phyloP scores from a whole-genome alignment of 2,888 invertebrate species.

The Drosophila anceps region DNA sequence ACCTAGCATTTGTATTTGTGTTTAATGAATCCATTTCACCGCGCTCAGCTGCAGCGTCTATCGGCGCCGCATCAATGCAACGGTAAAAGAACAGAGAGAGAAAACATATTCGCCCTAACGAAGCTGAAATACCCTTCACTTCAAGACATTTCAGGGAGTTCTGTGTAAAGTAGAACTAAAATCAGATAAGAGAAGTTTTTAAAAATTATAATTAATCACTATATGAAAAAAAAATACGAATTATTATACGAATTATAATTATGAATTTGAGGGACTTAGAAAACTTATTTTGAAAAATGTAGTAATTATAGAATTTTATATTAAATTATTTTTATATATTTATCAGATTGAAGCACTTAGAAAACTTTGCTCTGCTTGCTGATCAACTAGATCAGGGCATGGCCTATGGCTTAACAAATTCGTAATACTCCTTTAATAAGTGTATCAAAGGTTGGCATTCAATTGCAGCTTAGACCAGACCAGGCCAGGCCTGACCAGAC shows the following conservation, averaged over 20 bases:
- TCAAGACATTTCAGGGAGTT: background rate
- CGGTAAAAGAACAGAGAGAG: slow-evolving; percentile 34
- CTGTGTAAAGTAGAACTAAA: background rate
- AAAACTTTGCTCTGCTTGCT: too few relatives aligned
- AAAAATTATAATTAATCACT: background rate
- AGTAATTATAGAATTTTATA: too few relatives aligned
- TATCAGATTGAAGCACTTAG: background rate
- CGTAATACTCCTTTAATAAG: background rate
- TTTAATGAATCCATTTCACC: slow-evolving; percentile 72
- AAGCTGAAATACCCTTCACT: background rate
- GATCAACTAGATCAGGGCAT: background rate
- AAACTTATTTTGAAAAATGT: too few relatives aligned
- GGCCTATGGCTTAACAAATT: background rate
- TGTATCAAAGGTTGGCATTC: slow-evolving; percentile 8
- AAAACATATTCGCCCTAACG: background rate
- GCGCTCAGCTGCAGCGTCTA: slow-evolving; percentile 28
- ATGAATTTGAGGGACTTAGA: too few relatives aligned
- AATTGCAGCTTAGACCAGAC: slow-evolving; percentile 17
- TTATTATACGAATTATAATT: too few relatives aligned
- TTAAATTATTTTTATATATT: background rate
- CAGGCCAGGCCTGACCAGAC: slow-evolving; percentile 1
- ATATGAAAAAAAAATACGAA: background rate
- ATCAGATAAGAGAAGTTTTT: background rate
- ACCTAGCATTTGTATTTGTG: slow-evolving; percentile 49
- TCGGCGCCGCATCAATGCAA: slow-evolving; percentile 41